Conservation (phyloP, 2,888 invertebrate genomes). For the Epinotia bilunana region DNA sequence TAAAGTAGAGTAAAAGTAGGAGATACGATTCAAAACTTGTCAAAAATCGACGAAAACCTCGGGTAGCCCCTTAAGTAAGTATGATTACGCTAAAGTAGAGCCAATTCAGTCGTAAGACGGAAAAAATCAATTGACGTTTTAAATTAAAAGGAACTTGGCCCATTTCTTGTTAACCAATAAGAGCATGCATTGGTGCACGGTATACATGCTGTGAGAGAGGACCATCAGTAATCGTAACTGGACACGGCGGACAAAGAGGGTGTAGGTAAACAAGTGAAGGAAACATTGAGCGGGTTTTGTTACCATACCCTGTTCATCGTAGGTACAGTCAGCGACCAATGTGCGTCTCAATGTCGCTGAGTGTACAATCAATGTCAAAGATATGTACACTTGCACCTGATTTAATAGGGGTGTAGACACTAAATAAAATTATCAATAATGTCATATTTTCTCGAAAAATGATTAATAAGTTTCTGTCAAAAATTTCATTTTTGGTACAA, state of each 20-base stretch:
- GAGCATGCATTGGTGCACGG: conserved; percentile 30
- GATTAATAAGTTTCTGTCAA: too few relatives aligned
- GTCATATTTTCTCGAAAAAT: too few relatives aligned
- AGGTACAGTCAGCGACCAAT: conserved; percentile 2
- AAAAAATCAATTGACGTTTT: conserved; percentile 7
- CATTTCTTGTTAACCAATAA: background rate
- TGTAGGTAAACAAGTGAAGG: conserved; percentile 55
- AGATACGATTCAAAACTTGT: too few relatives aligned
- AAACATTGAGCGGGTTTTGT: conserved; percentile 47
- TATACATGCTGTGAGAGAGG: conserved; percentile 18
- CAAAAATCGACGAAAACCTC: too few relatives aligned
- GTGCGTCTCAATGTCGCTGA: background rate
- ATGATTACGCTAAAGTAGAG: too few relatives aligned
- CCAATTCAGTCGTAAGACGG: background rate
- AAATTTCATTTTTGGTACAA: too few relatives aligned
- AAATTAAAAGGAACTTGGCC: conserved; percentile 32
- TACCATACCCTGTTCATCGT: conserved; percentile 16
- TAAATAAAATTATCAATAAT: too few relatives aligned
- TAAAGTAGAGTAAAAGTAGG: too few relatives aligned
- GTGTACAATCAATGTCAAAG: too few relatives aligned
- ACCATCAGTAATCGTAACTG: conserved; percentile 53
- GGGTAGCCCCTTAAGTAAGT: too few relatives aligned
- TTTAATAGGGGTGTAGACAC: too few relatives aligned
- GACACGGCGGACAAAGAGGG: conserved; percentile 64
- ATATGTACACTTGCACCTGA: background rate